Evolutionary conservation across 2,888 invertebrate species (phyloP).

Genomic region (Mystacides longicornis): DNA sequence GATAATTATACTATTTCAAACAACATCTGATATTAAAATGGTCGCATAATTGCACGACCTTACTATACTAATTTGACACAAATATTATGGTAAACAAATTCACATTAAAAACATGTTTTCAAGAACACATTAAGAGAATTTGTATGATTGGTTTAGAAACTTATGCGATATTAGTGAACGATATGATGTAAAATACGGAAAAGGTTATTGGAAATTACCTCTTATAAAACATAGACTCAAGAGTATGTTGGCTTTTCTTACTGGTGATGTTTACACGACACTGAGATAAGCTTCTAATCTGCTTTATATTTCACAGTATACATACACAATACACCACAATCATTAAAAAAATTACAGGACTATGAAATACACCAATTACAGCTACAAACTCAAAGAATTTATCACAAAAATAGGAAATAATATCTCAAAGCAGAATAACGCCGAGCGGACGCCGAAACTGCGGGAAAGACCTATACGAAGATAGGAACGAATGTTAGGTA

Average conservation of each 20-base stretch:
- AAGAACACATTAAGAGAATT: not conserved
- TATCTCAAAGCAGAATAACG: constrained; percentile 18
- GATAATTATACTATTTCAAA: too few species aligned
- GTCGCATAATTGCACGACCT: constrained; percentile 17
- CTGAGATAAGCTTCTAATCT: not conserved
- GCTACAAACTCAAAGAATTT: constrained; percentile 11
- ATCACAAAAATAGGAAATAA: constrained; percentile 20
- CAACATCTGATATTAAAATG: constrained; percentile 17
- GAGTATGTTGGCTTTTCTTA: constrained; percentile 23
- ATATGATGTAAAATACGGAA: not conserved
- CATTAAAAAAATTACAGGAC: too few species aligned
- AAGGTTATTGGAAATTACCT: constrained; percentile 15
- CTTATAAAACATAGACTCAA: constrained; percentile 22
- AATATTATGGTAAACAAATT: constrained; percentile 22
- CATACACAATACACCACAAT: too few species aligned
- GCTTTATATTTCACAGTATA: too few species aligned
- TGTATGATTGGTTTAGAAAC: not conserved
- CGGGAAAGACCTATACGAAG: constrained; percentile 20
- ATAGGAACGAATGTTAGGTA: constrained; percentile 13
- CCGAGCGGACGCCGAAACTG: constrained; percentile 23
- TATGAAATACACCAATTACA: not conserved
- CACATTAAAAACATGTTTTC: not conserved
- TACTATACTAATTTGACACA: constrained; percentile 19
- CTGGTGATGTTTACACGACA: constrained; percentile 21
- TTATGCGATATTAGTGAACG: not conserved